Evolutionary conservation across 2,888 invertebrate species (phyloP), one percentile per base, ranked within the genome.

Genomic region (Dasysyrphus tricinctus): DNA sequence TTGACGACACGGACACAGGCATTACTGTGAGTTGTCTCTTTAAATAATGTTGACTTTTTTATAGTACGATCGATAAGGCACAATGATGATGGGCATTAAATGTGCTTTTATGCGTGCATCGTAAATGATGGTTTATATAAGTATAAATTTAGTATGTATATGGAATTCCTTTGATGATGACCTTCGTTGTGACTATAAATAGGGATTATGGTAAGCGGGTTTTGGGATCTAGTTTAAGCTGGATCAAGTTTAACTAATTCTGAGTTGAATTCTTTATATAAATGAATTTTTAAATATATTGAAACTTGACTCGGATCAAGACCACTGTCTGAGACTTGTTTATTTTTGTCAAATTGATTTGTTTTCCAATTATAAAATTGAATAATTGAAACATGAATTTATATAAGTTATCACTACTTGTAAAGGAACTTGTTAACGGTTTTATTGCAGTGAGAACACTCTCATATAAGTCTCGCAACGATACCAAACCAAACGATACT

Each of bases 171-270:
- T 54, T 54, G 39, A 61, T 39, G 56, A 19, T 65, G 81, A 76
- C 81, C 81, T 81, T 81, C 76, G 56, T 24, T 24, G 24, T 1
- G 11, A 19, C 59, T 74, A 61, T 54, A 80, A 75, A 80, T 75
- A 80, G 77, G 69, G 16, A 39, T 69, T 69, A 69, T 24, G n/a
- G 32, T 47, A 65, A 65, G 44, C 32, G 16, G 29, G n/a, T 34
- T 39, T 44, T 61, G 24, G n/a, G 5, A 44, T 61, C 24, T 42
- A 47, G 44, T 65, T n/a, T 65, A 29, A 32, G 47, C 16, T 65
- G 63, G 29, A 65, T 65, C 44, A 47, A 39, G 29, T 16, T 44
- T 1, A 65, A 16, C 5, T 32, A 29, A 32, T 47, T 16, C 8
- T 47, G 8, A 8, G 44, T 44, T 47, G 16, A 16, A 8, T 4